Conservation (phyloP, 2,113 vertebrate genomes). For the Petrocephalus zakoni region DNA sequence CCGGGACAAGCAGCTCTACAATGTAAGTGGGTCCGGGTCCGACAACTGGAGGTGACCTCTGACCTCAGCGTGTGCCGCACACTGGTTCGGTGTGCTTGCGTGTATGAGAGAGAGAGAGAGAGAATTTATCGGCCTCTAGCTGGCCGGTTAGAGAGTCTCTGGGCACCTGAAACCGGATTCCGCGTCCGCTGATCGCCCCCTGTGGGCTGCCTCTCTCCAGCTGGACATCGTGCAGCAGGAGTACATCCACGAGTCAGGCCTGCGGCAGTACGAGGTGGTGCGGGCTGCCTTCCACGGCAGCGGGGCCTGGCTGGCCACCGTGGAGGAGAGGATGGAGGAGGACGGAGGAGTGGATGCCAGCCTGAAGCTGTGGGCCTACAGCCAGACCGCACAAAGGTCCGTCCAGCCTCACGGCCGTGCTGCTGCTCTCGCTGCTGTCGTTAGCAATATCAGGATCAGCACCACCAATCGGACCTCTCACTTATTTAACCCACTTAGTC, state of each 20-base stretch:
- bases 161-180: too few relatives aligned
- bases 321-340: conserved; percentile 74
- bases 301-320: conserved; percentile 83
- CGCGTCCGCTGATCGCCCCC: background rate
- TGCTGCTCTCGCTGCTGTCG: background rate
- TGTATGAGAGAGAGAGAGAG: too few relatives aligned
- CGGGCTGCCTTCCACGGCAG: conserved; percentile 64
- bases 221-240: conserved; percentile 93
- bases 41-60: background rate
- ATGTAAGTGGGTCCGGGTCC: conserved; percentile 64
- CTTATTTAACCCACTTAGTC: background rate
- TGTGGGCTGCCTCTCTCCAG: conserved; percentile 46
- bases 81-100: too few relatives aligned
- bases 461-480: background rate
- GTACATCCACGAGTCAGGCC: conserved; percentile 70
- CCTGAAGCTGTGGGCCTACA: conserved; percentile 82
- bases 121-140: background rate
- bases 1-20: conserved; percentile 84
- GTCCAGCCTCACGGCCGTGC: background rate
- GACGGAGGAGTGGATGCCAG: conserved; percentile 66
- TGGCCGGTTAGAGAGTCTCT: background rate
- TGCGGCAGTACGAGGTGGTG: conserved; percentile 76
- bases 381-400: conserved; percentile 73
- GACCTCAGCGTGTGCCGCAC: background rate
- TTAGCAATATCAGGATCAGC: background rate